These are phyloP conservation scores for Oscheius sp. DNA, from an alignment of 2,888 invertebrate species.

Conservation along the genomic window DNA sequence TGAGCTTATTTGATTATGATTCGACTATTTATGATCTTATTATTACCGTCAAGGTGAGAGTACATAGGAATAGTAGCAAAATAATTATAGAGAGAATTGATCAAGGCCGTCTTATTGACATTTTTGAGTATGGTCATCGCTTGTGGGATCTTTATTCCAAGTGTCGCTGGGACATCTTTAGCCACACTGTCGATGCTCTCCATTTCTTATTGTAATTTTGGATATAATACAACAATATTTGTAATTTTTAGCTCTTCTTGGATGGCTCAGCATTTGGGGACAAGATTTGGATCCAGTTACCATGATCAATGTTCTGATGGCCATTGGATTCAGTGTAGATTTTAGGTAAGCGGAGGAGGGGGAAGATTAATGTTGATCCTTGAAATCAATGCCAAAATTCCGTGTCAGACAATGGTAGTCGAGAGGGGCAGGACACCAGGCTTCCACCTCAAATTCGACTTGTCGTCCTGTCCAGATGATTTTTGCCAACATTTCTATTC, in stretches of 20 bases:
- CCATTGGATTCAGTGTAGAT: slow-evolving; percentile 91
- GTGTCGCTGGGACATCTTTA: slow-evolving; percentile 55
- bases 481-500: background rate
- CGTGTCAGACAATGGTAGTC: too few relatives aligned
- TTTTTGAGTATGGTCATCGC: slow-evolving; percentile 68
- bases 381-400: too few relatives aligned
- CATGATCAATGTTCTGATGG: slow-evolving; percentile 69
- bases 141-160: slow-evolving; percentile 66
- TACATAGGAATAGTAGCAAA: background rate
- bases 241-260: slow-evolving; percentile 58
- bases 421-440: too few relatives aligned
- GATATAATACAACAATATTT: too few relatives aligned
- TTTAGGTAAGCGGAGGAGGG: slow-evolving; percentile 76
- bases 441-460: too few relatives aligned
- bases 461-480: background rate
- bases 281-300: slow-evolving; percentile 67
- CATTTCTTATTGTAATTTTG: slow-evolving; percentile 66
- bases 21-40: slow-evolving; percentile 71
- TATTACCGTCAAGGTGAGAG: slow-evolving; percentile 63
- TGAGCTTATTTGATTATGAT: slow-evolving; percentile 69
- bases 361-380: too few relatives aligned
- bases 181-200: slow-evolving; percentile 66
- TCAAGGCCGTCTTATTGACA: slow-evolving; percentile 67
- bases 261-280: slow-evolving; percentile 65
- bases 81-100: slow-evolving; percentile 57